Base-by-base conservation (phyloP, 1,140 invertebrate genomes). In the Babylonia areolata region DNA sequence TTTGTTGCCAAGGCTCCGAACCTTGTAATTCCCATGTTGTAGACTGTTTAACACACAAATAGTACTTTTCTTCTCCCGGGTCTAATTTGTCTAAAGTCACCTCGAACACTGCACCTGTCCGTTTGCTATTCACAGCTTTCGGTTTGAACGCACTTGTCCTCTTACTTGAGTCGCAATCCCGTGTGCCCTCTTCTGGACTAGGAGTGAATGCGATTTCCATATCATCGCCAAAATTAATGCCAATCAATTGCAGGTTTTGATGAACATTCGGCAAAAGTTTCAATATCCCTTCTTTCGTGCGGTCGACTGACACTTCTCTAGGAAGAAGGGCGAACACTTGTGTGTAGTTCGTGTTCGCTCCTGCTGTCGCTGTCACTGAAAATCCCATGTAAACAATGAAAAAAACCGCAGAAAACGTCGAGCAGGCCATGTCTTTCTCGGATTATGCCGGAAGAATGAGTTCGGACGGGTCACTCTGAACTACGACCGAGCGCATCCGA, bases 21-120 rank as follows among this genome's bases (percentile, higher is more conserved):
- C 97, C 97, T 93, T 98, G 97, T 94, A 98, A 97, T 23, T 95
- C 93, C 91, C 96, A 97, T 28, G 85, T 82, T 64, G 58, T 1
- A 31, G 81, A 40, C 77, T 87, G 81, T 37, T 90, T 87, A 0
- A 91, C 81, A 84, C 90, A 91, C 31, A 90, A 83, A 79, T 89
- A 88, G 69, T 90, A 91, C 81, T 87, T 90, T 17, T 87, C 33
- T 86, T 90, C 86, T 17, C 54, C 81, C 28, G 46, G 23, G 69
- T 75, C 78, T 23, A 88, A 71, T 17, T 85, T 15, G 23, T 88
- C 85, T 28, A 91, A 86, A 9, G 71, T 88, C 28, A 89, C 58
- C 15, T 77, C 37, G 39, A 88, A 58, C 35, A 82, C 35, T 64
- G 77, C 86, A 79, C 3, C 15, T 23, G 78, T 35, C 5, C 64